Evolutionary conservation across 1,140 invertebrate species (phyloP).

Genomic region (Trichonephila clavipes): DNA sequence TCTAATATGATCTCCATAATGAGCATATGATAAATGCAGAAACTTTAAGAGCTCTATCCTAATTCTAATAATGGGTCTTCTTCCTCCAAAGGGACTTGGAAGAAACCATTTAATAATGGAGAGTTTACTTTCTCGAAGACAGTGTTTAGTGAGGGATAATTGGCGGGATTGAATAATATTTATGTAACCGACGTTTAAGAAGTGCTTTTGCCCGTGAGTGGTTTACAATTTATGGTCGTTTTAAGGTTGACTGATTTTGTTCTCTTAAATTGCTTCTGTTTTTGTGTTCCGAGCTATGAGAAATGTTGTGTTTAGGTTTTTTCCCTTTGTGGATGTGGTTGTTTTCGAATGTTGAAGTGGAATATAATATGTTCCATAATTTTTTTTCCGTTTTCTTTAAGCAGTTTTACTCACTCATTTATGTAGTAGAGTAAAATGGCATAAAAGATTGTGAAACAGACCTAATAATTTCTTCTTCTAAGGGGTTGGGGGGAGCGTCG

Average conservation of each 20-base stretch:
- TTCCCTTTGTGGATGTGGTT: not conserved
- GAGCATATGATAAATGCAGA: not conserved
- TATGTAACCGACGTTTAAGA: conserved; percentile 12
- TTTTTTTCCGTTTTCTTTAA: not conserved
- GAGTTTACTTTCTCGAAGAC: not conserved
- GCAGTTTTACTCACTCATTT: no score
- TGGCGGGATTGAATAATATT: conserved; percentile 6
- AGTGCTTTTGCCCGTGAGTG: not conserved
- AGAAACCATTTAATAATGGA: conserved; percentile 25
- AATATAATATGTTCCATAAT: no score
- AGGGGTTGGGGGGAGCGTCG: no score
- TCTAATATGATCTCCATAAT: conserved; percentile 6
- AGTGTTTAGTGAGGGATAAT: conserved; percentile 19
- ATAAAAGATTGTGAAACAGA: no score
- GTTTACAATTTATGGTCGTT: not conserved
- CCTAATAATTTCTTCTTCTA: no score
- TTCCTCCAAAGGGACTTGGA: not conserved
- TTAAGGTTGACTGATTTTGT: not conserved
- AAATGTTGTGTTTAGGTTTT: not conserved
- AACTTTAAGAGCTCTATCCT: not conserved
- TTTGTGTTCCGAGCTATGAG: not conserved
- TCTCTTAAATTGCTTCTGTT: not conserved
- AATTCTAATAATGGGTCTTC: not conserved
- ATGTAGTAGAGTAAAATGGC: no score
- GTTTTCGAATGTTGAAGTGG: not conserved